Evolutionary conservation across 2,888 invertebrate genomes (phyloP), one percentile per base, ranked within the genome.

Genomic region (Drosophila ustulata): DNA sequence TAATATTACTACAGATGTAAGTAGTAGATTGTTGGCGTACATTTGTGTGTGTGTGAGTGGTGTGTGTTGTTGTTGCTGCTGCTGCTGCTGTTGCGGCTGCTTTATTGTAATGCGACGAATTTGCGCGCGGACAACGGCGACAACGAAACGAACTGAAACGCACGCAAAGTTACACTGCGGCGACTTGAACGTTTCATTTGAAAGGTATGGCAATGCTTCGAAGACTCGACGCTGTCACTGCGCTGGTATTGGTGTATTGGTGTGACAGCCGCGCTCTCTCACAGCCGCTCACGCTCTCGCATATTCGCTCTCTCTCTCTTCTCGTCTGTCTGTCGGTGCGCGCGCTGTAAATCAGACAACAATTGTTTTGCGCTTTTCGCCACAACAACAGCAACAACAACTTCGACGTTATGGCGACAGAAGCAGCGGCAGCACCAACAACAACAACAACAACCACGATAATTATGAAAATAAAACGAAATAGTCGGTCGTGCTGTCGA

Each of bases 361-460:
- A 85, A 85, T 85, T 82, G 73, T 82, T 79, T 79, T 82, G 79
- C 67, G 79, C 80, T 78, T 75, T 84, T 82, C 70, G 78, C 70
- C 51, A 52, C 78, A 78, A 65, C 73, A 64, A 57, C 78, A 78
- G 63, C 73, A 64, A 57, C 75, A 68, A 49, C 59, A 46, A 47
- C 55, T 47, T n/a, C 34, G 46, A 23, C 49, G 56, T 11, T 25
- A 11, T 28, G 30, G 32, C 53, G 50, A 37, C 56, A 59, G 30
- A 62, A 63, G 26, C 30, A 32, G 13, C 11, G 23, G 3, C 41
- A 18, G 18, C 18, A 18, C 18, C 18, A 18, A 34, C 23, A 23
- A 4, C 43, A 28, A 43, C 57, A 63, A 61, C 66, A 73, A 57
- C 74, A 76, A 66, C 46, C 47, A 65, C 75, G 62, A 73, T 68